These are phyloP conservation scores for Macrosoma leucophasiata DNA, from an alignment of 2,888 invertebrate genomes.

Conservation along the genomic window DNA sequence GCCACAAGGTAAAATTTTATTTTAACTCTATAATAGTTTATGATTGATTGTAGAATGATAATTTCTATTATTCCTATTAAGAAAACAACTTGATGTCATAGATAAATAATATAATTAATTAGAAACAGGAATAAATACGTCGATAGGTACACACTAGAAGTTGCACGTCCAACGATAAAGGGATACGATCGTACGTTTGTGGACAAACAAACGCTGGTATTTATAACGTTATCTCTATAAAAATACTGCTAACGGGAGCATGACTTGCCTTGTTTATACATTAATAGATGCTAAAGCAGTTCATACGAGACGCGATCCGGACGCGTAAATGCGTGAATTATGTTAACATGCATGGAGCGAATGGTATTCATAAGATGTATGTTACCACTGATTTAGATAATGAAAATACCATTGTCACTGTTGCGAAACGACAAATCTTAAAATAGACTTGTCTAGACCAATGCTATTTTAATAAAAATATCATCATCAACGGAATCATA, in stretches of 20 bases:
- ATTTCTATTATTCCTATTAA: too few species aligned
- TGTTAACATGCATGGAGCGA: too few species aligned
- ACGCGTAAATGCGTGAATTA: neutral
- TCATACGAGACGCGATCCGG: constrained; percentile 2
- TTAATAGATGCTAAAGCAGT: too few species aligned
- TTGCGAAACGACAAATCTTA: too few species aligned
- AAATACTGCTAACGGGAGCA: constrained; percentile 4
- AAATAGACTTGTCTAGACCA: neutral
- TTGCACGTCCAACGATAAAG: neutral
- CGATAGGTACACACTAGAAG: neutral
- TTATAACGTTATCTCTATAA: constrained; percentile 12
- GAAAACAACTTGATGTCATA: too few species aligned
- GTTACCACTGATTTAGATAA: too few species aligned
- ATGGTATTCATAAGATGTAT: too few species aligned
- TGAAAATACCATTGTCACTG: too few species aligned
- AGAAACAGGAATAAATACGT: constrained; percentile 10
- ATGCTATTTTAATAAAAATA: too few species aligned
- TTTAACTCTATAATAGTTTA: too few species aligned
- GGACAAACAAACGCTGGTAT: neutral
- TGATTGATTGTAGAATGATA: too few species aligned
- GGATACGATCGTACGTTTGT: neutral
- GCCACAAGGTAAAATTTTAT: too few species aligned
- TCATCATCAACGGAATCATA: neutral
- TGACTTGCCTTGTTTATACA: constrained; percentile 4
- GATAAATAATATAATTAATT: constrained; percentile 15